Conservation (phyloP, 1,140 invertebrate genomes). For the Drosophila ironensis region DNA sequence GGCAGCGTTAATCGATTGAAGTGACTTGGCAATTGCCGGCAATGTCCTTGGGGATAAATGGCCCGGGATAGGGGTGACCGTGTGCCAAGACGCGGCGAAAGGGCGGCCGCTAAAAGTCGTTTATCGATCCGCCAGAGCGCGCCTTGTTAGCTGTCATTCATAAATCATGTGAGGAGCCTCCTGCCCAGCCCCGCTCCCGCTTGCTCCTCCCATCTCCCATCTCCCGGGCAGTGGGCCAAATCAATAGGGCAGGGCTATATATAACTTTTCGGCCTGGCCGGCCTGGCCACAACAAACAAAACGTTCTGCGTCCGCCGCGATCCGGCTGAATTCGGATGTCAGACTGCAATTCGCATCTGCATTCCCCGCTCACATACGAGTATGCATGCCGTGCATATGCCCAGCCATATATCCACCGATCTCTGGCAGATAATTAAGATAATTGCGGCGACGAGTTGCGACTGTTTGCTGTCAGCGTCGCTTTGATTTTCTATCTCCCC, state of each 20-base stretch:
- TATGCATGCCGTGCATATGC: too few species aligned
- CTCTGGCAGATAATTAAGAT: slow-evolving; percentile 57
- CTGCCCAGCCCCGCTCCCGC: too few species aligned
- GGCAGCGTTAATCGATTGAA: slow-evolving; percentile 46
- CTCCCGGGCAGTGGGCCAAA: slow-evolving; percentile 44
- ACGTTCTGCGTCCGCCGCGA: slow-evolving; percentile 41
- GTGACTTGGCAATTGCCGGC: slow-evolving; percentile 31
- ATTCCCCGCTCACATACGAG: too few species aligned
- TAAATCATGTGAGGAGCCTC: slow-evolving; percentile 51
- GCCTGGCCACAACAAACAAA: slow-evolving; percentile 10
- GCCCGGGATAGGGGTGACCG: neutral
- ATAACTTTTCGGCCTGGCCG: slow-evolving; percentile 22
- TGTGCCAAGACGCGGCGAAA: neutral
- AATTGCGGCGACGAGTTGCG: slow-evolving; percentile 43
- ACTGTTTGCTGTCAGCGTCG: slow-evolving; percentile 14
- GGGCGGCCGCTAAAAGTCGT: neutral
- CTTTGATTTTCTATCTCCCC: slow-evolving; percentile 39
- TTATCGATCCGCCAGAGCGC: slow-evolving; percentile 45
- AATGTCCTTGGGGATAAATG: slow-evolving; percentile 20
- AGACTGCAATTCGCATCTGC: slow-evolving; percentile 23
- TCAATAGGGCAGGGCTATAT: slow-evolving; percentile 52
- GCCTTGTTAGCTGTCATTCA: slow-evolving; percentile 59
- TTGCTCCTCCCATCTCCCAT: neutral
- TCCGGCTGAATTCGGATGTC: slow-evolving; percentile 65
- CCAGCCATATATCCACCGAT: slow-evolving; percentile 2